Conservation (phyloP, 2,113 vertebrate species). For the Clupea harengus region DNA sequence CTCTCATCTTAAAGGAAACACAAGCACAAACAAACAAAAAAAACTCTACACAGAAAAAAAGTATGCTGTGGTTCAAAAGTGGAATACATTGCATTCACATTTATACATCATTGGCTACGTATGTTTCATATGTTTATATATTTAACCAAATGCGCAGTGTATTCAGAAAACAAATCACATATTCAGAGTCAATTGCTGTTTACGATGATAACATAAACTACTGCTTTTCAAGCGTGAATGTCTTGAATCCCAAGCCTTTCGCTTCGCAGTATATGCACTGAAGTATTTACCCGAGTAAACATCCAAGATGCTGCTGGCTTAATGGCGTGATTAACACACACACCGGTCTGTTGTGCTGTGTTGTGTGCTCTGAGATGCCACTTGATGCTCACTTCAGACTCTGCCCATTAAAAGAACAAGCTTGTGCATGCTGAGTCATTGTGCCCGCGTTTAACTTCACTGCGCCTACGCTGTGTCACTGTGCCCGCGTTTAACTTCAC, state of each 20-base stretch:
- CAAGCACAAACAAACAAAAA: not conserved
- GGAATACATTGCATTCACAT: not conserved
- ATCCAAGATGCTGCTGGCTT: not conserved
- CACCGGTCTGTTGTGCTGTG: conserved; percentile 32
- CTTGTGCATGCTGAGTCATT: not conserved
- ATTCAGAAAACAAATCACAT: not conserved
- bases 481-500: too few species aligned
- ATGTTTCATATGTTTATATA: not conserved
- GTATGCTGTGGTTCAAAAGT: not conserved
- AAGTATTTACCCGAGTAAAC: conserved; percentile 39
- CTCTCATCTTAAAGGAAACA: not conserved
- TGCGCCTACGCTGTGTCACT: too few species aligned
- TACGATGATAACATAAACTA: too few species aligned
- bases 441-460: too few species aligned
- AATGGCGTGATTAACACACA: conserved; percentile 9
- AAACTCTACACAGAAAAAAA: not conserved
- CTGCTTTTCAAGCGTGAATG: not conserved
- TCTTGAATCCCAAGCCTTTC: not conserved
- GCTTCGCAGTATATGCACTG: not conserved
- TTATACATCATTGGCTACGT: not conserved
- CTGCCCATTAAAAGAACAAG: conserved; percentile 16
- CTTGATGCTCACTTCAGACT: conserved; percentile 30
- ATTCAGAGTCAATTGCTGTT: too few species aligned
- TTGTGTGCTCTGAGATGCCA: conserved; percentile 44
- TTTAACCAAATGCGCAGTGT: not conserved